Evolutionary conservation across 2,797 vertebrate species (phyloP), one percentile per base, ranked within the genome.

Genomic region (Sebastes diploproa): DNA sequence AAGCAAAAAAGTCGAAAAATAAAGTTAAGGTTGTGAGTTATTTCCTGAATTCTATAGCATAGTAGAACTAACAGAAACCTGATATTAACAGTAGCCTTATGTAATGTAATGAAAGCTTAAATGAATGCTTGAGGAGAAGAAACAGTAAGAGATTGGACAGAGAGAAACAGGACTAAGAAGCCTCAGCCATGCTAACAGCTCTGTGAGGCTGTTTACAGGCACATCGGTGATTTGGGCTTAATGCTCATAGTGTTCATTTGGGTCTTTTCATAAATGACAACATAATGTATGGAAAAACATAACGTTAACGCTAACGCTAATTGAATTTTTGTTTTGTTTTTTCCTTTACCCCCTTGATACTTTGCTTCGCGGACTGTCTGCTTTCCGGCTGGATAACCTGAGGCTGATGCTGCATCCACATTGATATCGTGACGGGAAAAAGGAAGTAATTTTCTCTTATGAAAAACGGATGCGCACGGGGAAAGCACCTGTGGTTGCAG

Each of bases 231-330:
- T 54, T 22, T 16, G 16, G 52, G 60, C 2, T 59, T 1, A 64
- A 78, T 25, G 10, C 4, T 38, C 38, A 42, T 42, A 42, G 38
- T 42, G 38, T 42, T 42, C 13, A 42, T 38, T 42, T 42, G 38
- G 38, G 38, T 42, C 1, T 42, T 42, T 42, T 42, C 38, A 42
- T 42, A 42, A 42, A 42, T 42, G 38, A 42, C 38, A 42, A 42
- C 38, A 42, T 38, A 29, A 29, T 29, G 27, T 29, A 42, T 14
- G 38, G 38, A 42, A 42, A 42, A 42, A 42, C 38, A 42, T 0
- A 42, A 42, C 13, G 13, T 42, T 42, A 42, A 42, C 38, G 0
- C 0, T 42, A 14, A 42, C 13, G 38, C 0, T 42, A 42, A 14
- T 42, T 42, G 38, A 42, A 42, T 42, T 42, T 42, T 6, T 38